phyloP scores from a whole-genome alignment of 2,888 invertebrate species.

The Agriotes lineatus region DNA sequence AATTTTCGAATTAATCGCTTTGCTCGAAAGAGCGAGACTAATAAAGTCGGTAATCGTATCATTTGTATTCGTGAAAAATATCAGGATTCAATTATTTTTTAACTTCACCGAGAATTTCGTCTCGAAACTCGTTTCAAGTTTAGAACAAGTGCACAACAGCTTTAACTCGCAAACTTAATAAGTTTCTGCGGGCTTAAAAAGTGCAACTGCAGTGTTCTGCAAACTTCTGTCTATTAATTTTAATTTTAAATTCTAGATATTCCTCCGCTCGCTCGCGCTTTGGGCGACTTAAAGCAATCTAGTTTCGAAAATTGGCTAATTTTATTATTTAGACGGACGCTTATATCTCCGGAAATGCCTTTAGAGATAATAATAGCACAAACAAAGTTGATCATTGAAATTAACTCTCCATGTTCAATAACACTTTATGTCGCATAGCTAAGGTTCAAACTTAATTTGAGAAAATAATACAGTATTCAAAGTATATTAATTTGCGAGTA shows the following conservation, averaged over 20 bases:
- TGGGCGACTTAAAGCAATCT: not conserved
- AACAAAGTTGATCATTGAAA: no score
- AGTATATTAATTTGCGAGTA: no score
- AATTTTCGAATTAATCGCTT: conserved; percentile 10
- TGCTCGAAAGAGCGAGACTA: not conserved
- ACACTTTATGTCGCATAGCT: no score
- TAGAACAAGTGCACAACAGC: conserved; percentile 11
- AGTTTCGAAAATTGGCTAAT: not conserved
- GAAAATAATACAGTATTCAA: no score
- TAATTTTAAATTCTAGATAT: conserved; percentile 16
- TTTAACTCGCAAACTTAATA: conserved; percentile 11
- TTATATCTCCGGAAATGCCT: no score
- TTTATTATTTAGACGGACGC: not conserved
- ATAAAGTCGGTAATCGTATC: not conserved
- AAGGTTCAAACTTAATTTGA: no score
- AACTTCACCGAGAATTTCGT: not conserved
- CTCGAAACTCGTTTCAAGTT: conserved; percentile 8
- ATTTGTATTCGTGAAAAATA: not conserved
- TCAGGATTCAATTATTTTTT: not conserved
- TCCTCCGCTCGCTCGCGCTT: not conserved
- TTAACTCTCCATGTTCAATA: no score
- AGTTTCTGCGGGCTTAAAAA: conserved; percentile 2
- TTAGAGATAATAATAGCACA: no score
- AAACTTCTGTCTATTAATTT: conserved; percentile 23
- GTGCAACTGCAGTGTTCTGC: conserved; percentile 20